Conservation (phyloP, 2,888 invertebrate genomes). For the Syrphus vitripennis region DNA sequence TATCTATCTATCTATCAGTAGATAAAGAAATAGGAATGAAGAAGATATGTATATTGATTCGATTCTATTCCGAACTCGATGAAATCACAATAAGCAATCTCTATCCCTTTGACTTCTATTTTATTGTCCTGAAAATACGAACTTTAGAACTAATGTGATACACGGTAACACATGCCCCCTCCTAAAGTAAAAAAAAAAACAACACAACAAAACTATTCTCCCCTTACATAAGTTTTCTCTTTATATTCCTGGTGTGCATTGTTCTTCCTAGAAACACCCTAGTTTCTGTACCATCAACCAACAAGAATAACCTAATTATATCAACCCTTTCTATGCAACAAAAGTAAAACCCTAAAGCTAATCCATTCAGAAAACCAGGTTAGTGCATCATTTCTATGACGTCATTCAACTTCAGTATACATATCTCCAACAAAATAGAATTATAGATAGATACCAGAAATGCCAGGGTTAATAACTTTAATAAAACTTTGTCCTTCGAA, state of each 20-base stretch:
- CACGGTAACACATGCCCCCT: no score
- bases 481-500: constrained; percentile 35
- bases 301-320: background rate
- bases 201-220: background rate
- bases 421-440: background rate
- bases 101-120: no score
- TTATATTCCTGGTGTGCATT: background rate
- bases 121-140: no score
- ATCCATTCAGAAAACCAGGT: constrained; percentile 22
- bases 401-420: constrained; percentile 32
- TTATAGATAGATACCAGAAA: background rate
- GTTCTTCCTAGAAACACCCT: background rate
- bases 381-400: constrained; percentile 53
- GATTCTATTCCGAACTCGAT: no score
- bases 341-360: background rate
- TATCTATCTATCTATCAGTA: no score
- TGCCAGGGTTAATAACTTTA: constrained; percentile 38
- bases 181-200: no score
- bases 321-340: background rate
- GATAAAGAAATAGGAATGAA: no score
- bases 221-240: background rate
- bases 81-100: no score
- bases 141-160: no score
- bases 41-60: no score
- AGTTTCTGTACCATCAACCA: background rate